These are phyloP conservation scores for Zootermopsis nevadensis DNA, from an alignment of 2,888 invertebrate genomes.

Conservation along the genomic window DNA sequence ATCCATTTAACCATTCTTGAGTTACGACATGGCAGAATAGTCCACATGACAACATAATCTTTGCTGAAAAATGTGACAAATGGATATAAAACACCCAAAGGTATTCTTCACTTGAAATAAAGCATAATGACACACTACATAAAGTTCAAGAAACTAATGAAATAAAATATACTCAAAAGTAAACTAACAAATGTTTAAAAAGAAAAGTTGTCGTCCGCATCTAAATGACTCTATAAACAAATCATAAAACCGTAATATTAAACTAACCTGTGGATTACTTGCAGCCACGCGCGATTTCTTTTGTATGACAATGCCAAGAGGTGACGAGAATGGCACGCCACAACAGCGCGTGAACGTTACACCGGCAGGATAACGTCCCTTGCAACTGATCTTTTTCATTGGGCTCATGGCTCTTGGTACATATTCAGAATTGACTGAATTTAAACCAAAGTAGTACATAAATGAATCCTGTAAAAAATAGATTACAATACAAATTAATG, in stretches of 20 bases:
- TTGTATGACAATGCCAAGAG: constrained; percentile 32
- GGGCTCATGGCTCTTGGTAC: neutral
- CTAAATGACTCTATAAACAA: neutral
- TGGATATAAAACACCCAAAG: no score
- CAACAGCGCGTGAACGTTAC: neutral
- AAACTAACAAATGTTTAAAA: neutral
- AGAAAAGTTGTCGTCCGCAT: no score
- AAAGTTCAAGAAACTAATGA: neutral
- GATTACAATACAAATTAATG: neutral
- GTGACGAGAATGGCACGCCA: constrained; percentile 36
- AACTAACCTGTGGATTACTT: constrained; percentile 13
- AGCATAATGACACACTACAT: no score
- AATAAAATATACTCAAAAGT: neutral
- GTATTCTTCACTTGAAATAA: no score
- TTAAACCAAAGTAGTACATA: neutral
- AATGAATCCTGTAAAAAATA: constrained; percentile 17
- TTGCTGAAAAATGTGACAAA: no score
- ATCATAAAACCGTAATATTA: neutral
- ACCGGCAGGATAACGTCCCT: constrained; percentile 22
- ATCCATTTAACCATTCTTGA: no score
- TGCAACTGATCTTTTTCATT: neutral
- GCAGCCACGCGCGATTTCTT: neutral
- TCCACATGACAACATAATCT: no score
- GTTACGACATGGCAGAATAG: no score
- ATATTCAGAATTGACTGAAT: neutral